Conservation (phyloP, 2,797 vertebrate genomes). For the Crocidura indochinensis region DNA sequence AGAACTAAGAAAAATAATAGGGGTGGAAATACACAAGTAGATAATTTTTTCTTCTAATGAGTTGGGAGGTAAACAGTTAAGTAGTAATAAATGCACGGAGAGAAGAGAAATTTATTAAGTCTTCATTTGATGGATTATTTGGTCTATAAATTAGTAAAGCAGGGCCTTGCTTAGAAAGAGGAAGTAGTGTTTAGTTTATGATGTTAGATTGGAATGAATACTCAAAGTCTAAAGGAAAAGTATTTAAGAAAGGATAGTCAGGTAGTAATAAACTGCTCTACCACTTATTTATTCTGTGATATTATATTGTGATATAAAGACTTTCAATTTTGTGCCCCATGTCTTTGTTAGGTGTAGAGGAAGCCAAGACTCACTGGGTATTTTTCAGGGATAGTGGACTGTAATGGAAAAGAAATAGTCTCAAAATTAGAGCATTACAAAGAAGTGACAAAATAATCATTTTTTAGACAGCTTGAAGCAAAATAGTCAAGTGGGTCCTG, state of each 20-base stretch:
- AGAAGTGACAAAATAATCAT: background rate
- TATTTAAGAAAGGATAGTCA: no score
- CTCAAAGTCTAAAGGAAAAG: background rate
- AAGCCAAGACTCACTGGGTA: background rate
- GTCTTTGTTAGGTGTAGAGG: background rate
- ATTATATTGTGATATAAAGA: background rate
- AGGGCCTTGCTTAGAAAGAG: background rate
- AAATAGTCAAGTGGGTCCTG: background rate
- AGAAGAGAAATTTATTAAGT: background rate
- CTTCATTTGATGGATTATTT: background rate
- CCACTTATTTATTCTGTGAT: no score
- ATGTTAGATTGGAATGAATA: background rate
- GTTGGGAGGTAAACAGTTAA: background rate
- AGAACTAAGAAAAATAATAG: background rate
- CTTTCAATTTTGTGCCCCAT: background rate
- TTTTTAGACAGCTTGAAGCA: conserved; percentile 26
- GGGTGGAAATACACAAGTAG: background rate
- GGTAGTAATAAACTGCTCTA: no score
- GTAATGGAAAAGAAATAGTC: background rate
- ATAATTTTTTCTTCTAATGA: background rate
- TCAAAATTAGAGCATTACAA: background rate
- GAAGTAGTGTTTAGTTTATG: background rate
- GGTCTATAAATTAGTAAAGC: background rate
- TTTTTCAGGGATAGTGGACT: background rate
- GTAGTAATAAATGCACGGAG: background rate